These are phyloP conservation scores for Notothenia coriiceps DNA, from an alignment of 2,113 vertebrate genomes.

Conservation along the genomic window DNA sequence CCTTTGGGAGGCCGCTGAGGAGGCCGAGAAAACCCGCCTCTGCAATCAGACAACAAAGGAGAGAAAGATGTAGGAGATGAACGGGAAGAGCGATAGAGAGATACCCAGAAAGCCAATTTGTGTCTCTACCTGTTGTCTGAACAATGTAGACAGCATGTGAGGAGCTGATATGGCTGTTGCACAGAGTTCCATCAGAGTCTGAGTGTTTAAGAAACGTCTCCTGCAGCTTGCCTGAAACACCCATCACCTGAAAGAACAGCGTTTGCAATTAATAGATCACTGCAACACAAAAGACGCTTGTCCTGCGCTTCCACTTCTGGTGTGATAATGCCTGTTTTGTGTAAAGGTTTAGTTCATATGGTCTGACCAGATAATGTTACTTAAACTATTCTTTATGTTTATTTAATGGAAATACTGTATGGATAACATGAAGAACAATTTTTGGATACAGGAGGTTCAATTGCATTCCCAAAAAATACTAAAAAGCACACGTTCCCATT, in stretches of 20 bases:
- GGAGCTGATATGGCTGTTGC: slow-evolving; percentile 61
- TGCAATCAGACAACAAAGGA: slow-evolving; percentile 63
- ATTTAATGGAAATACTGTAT: background rate
- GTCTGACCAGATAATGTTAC: slow-evolving; percentile 9
- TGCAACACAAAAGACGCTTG: slow-evolving; percentile 29
- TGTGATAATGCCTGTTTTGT: background rate
- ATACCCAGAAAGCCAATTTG: background rate
- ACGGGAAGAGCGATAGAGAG: background rate
- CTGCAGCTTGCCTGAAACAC: slow-evolving; percentile 68
- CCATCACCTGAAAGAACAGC: slow-evolving; percentile 65
- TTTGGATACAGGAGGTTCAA: background rate
- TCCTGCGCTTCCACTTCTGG: slow-evolving; percentile 37
- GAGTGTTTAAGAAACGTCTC: slow-evolving; percentile 74
- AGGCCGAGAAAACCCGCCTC: slow-evolving; percentile 87
- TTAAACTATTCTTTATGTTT: slow-evolving; percentile 16
- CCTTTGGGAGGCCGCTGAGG: slow-evolving; percentile 77
- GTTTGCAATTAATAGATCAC: slow-evolving; percentile 50
- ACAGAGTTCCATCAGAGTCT: slow-evolving; percentile 74
- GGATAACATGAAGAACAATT: background rate
- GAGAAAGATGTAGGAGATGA: background rate
- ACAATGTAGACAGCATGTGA: slow-evolving; percentile 83
- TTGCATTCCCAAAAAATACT: background rate
- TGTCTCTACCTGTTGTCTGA: slow-evolving; percentile 84
- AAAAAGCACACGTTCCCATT: background rate
- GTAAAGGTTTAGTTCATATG: slow-evolving; percentile 15